phyloP scores from a whole-genome alignment of 2,888 invertebrate species.

The Idaea biselata region DNA sequence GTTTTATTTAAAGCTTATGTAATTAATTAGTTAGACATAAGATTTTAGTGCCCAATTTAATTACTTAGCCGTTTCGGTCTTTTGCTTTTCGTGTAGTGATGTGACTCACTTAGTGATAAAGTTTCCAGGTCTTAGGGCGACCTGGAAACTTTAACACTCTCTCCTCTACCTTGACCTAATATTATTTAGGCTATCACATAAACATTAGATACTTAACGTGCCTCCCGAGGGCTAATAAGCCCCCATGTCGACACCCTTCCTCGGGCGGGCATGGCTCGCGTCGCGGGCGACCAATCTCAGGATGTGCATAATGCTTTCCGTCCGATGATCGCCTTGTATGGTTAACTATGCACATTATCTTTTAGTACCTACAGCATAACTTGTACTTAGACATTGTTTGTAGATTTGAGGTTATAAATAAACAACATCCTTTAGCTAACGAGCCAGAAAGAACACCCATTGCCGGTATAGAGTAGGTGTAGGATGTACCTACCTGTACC shows the following conservation, averaged over 20 bases:
- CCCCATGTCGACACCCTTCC: background rate
- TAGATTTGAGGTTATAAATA: background rate
- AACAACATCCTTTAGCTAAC: background rate
- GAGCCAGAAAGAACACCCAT: background rate
- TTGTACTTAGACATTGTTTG: background rate
- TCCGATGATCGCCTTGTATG: conserved; percentile 3
- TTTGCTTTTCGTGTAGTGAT: too few relatives aligned
- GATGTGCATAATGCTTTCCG: background rate
- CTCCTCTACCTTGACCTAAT: too few relatives aligned
- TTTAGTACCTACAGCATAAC: background rate
- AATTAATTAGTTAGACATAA: too few relatives aligned
- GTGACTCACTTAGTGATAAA: too few relatives aligned
- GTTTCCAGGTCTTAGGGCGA: too few relatives aligned
- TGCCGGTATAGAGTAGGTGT: background rate
- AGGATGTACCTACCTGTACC: background rate
- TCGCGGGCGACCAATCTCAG: background rate
- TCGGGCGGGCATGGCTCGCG: background rate
- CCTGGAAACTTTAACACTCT: too few relatives aligned
- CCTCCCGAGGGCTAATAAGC: background rate
- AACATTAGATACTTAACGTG: background rate
- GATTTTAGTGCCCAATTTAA: too few relatives aligned
- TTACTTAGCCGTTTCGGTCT: too few relatives aligned
- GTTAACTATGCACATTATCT: background rate
- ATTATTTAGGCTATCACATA: too few relatives aligned
- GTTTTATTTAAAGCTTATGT: background rate